phyloP scores from a whole-genome alignment of 2,797 vertebrate species.

The Characodon lateralis region DNA sequence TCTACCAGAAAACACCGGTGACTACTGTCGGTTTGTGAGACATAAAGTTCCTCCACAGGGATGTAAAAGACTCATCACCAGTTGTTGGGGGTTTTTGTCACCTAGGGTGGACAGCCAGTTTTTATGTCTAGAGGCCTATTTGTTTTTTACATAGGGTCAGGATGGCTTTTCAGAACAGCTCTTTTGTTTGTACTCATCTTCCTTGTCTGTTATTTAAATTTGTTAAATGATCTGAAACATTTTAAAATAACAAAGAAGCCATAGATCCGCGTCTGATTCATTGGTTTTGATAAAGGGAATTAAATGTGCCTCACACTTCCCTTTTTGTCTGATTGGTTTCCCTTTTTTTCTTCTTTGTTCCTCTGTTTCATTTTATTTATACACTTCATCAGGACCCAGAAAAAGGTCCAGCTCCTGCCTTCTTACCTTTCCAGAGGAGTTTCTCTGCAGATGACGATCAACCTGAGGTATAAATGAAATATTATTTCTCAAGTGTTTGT shows the following conservation, averaged over 20 bases:
- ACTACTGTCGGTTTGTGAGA: no score
- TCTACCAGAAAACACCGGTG: no score
- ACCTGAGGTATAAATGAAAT: conserved; percentile 81
- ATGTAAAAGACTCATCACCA: no score
- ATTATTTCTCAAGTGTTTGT: not conserved
- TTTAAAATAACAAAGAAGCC: no score
- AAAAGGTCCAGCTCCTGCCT: conserved; percentile 89
- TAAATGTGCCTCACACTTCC: not conserved
- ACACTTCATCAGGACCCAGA: conserved; percentile 86
- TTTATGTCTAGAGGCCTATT: no score
- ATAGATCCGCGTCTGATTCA: not conserved
- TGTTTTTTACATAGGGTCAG: no score
- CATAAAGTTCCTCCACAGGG: no score
- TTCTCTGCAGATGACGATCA: conserved; percentile 90
- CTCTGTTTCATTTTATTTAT: not conserved
- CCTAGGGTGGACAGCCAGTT: no score
- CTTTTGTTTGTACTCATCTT: not conserved
- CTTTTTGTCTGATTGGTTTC: not conserved
- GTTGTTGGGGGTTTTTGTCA: no score
- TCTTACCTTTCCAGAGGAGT: conserved; percentile 93
- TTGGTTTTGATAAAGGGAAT: not conserved
- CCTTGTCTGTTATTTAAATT: not conserved
- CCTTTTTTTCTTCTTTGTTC: not conserved
- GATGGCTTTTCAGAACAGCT: no score
- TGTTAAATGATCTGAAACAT: not conserved